Evolutionary conservation across 2,113 vertebrate species (phyloP).

Genomic region (Raja brachyura): DNA sequence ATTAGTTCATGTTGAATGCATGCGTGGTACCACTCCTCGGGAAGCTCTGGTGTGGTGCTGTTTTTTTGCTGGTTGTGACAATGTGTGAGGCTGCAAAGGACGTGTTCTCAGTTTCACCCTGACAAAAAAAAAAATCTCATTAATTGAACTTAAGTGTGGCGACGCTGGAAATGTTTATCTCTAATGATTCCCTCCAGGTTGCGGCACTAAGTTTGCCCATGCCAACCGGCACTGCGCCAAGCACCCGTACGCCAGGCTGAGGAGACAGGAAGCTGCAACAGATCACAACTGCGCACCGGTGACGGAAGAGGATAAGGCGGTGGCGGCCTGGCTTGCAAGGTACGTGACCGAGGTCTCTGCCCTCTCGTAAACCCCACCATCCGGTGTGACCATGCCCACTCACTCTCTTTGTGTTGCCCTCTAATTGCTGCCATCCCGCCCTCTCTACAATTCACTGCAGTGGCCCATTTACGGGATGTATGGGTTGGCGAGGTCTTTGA

Average conservation of each 20-base stretch:
- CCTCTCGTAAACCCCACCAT: neutral
- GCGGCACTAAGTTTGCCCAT: constrained; percentile 32
- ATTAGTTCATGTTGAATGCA: no score
- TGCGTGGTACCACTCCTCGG: neutral
- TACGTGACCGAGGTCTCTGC: neutral
- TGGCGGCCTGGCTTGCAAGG: constrained; percentile 15
- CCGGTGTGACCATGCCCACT: neutral
- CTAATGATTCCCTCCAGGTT: neutral
- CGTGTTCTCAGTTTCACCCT: neutral
- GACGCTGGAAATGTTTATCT: neutral
- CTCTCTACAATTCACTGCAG: neutral
- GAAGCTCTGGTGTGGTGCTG: no score
- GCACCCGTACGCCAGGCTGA: constrained; percentile 36
- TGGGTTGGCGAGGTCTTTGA: neutral
- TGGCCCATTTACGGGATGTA: neutral
- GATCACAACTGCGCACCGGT: neutral
- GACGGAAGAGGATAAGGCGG: neutral
- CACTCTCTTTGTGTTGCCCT: neutral
- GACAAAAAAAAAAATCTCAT: neutral
- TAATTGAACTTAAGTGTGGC: neutral
- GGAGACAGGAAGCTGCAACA: neutral
- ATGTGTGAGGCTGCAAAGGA: neutral
- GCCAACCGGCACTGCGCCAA: constrained; percentile 36
- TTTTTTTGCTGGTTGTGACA: neutral
- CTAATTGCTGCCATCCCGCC: neutral